Base-by-base conservation (phyloP, 2,888 invertebrate genomes). In the Yponomeuta malinellus region DNA sequence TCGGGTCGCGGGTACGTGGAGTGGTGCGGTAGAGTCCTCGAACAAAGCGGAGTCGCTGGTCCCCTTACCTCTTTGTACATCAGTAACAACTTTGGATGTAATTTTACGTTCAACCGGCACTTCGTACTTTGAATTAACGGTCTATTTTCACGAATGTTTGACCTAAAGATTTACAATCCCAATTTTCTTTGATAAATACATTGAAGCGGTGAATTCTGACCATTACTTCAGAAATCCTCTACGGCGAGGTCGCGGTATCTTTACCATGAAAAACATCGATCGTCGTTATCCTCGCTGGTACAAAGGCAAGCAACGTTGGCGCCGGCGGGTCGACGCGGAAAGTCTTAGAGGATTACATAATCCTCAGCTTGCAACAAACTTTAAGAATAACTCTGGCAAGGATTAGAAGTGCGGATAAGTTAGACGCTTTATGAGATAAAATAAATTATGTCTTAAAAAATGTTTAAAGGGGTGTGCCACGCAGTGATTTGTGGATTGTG, bases 321-420 rank as follows among this genome's bases (percentile, higher is more conserved):
- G 79, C 78, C 77, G 79, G 78, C 78, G 81, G 79, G 82, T 81
- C 80, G 81, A 79, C 82, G 77, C 76, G 48, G 79, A 81, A 83
- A 82, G 71, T 82, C 80, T 81, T 79, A 72, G 63, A 71, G 80
- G 81, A 82, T 84, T 83, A 84, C 83, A 85, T 82, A 81, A 84
- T 81, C 83, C 78, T 75, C 80, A 80, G 80, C 52, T 79, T 84
- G 84, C 81, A 86, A 79, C 83, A 87, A 89, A 87, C 82, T 87
- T 88, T 78, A 75, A 79, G 84, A 82, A 87, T 86, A 88, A 88
- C 86, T 87, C 85, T 83, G 83, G 78, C 76, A 78, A 75, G 84
- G 85, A 86, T 88, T 86, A 85, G 81, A 83, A 83, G 81, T 81
- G 83, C 81, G 86, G 85, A 85, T 88, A 85, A 88, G 86, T 79